Percentiles rank a stretch among this genome's conserved stretches.
Evolutionary conservation across 2,797 vertebrate species (phyloP).

Genomic region (Eutrigla gurnardus): DNA sequence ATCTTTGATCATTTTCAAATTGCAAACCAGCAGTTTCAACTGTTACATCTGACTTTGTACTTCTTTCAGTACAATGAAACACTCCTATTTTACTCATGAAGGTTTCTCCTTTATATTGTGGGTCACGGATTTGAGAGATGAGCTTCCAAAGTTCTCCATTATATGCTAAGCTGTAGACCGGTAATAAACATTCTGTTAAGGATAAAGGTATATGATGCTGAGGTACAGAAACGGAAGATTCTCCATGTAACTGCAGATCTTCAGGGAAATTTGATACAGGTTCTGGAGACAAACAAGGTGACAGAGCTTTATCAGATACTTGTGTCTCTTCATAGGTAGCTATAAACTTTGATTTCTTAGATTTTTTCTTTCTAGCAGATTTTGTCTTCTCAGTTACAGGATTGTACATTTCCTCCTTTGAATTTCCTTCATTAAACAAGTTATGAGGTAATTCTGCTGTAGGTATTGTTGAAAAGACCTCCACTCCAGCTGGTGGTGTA

Average conservation of each 20-base stretch:
- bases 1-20: conserved; percentile 28
- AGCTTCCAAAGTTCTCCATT: conserved; percentile 59
- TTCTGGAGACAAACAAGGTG: conserved; percentile 16
- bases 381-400: neutral
- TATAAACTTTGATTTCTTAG: conserved; percentile 21
- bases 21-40: neutral
- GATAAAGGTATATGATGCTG: conserved; percentile 7
- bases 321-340: conserved; percentile 4
- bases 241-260: conserved; percentile 9
- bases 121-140: conserved; percentile 70
- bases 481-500: neutral
- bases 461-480: neutral
- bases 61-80: conserved; percentile 24
- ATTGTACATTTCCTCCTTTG: neutral
- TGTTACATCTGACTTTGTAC: neutral
- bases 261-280: conserved; percentile 2
- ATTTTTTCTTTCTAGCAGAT: conserved; percentile 18
- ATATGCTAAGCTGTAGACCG: conserved; percentile 34
- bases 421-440: conserved; percentile 4
- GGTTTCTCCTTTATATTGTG: conserved; percentile 68
- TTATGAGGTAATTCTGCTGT: conserved; percentile 5
- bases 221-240: conserved; percentile 10
- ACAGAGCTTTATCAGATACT: conserved; percentile 4
- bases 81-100: conserved; percentile 43
- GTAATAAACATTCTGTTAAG: conserved; percentile 17